Evolutionary conservation across 2,888 invertebrate species (phyloP), one percentile per base, ranked within the genome.

Genomic region (Andrena fulva): DNA sequence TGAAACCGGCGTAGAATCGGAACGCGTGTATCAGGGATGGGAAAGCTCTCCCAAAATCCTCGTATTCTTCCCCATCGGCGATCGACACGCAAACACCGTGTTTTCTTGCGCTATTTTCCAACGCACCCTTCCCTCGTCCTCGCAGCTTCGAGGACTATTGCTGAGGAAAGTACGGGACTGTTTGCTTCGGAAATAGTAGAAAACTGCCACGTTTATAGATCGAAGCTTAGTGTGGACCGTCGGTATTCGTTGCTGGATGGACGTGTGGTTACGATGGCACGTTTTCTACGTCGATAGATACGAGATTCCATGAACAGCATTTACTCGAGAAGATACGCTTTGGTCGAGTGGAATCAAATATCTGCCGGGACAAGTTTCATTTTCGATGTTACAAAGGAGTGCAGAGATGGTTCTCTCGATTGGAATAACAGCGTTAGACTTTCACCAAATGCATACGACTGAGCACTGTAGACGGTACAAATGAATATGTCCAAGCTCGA

Each of bases 161-260:
- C 12, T n/a, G 20, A 59, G 42, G 24, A 64, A 33, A 24, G 31
- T 54, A 29, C 4, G 52, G 8, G 42, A 35, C 10, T 67, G 64
- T 79, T 79, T 79, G 54, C 72, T 72, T 79, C 56, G 63, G 42
- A 50, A 70, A 82, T 56, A 56, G 48, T 12, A 59, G 62, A 16
- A 69, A 82, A 82, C 50, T 78, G 78, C 66, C 74, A 78, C 63
- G 74, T 78, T 33, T 48, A 20, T 27, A 67, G 42, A 71, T 78
- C 56, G 63, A 50, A 24, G 4, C 56, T 56, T 56, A 56, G 29
- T 1, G 70, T 60, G 42, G 27, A 56, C 48, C 24, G 42, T 70
- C 59, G 52, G 67, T 3, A 7, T 63, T 63, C 42, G 35, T 24
- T 29, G 10, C 24, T 27, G 20, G 8, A 42, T 42, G 63, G 31